phyloP scores from a whole-genome alignment of 2,113 vertebrate genomes.

The Caranx melampygus region DNA sequence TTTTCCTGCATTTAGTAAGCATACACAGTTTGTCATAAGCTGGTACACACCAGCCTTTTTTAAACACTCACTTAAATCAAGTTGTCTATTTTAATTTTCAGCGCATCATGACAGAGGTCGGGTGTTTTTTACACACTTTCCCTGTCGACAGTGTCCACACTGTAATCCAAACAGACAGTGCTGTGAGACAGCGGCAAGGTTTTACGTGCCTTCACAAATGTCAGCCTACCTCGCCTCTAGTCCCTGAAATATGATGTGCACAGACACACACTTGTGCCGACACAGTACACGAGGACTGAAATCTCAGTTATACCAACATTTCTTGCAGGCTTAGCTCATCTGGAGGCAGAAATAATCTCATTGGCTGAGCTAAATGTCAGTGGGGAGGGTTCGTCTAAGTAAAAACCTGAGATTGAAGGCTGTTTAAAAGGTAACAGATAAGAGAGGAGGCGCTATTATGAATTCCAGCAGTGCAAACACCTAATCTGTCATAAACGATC shows the following conservation, averaged over 20 bases:
- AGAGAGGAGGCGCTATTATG: background rate
- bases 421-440: slow-evolving; percentile 32
- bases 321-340: slow-evolving; percentile 24
- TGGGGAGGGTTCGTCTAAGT: background rate
- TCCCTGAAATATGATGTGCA: slow-evolving; percentile 28
- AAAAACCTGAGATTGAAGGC: background rate
- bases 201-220: slow-evolving; percentile 74
- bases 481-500: background rate
- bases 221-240: slow-evolving; percentile 53
- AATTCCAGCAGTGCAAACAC: background rate
- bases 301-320: slow-evolving; percentile 39
- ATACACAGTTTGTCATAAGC: slow-evolving; percentile 32
- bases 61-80: slow-evolving; percentile 33
- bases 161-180: slow-evolving; percentile 73
- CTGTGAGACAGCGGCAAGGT: slow-evolving; percentile 60
- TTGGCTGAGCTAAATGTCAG: slow-evolving; percentile 54
- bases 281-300: slow-evolving; percentile 9
- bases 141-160: slow-evolving; percentile 30
- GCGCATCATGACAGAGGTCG: slow-evolving; percentile 39
- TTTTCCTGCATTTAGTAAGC: slow-evolving; percentile 24
- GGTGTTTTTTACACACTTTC: slow-evolving; percentile 50
- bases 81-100: slow-evolving; percentile 25
- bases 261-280: slow-evolving; percentile 22
- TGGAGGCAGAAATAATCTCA: background rate
- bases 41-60: slow-evolving; percentile 8